Percentiles rank a stretch among this genome's conserved stretches.
phyloP scores from a whole-genome alignment of 1,140 invertebrate genomes.

The Papilio glaucus region DNA sequence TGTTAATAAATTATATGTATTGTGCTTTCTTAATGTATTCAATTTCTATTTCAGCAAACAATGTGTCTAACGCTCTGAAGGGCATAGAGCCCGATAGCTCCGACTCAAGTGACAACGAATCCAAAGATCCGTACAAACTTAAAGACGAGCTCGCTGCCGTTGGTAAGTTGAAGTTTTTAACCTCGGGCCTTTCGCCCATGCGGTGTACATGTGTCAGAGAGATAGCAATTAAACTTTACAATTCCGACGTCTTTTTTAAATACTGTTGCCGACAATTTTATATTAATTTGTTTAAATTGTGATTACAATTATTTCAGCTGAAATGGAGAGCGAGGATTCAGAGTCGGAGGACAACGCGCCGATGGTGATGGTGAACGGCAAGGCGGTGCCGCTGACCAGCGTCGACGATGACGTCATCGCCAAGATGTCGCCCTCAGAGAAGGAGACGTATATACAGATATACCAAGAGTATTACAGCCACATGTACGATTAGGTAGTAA shows the following conservation, averaged over 20 bases:
- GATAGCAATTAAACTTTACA: too few species aligned
- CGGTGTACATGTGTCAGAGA: too few species aligned
- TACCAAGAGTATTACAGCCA: slow-evolving; percentile 97
- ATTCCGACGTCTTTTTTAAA: too few species aligned
- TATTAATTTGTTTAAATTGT: too few species aligned
- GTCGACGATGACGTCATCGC: slow-evolving; percentile 91
- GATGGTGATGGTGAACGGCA: slow-evolving; percentile 91
- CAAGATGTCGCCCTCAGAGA: slow-evolving; percentile 96
- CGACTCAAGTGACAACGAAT: slow-evolving; percentile 91
- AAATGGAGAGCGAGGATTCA: slow-evolving; percentile 91
- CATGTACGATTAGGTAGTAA: slow-evolving; percentile 85
- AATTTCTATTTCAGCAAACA: slow-evolving; percentile 74
- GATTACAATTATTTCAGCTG: slow-evolving; percentile 79
- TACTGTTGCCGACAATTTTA: too few species aligned
- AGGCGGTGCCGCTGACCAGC: slow-evolving; percentile 89
- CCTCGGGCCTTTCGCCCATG: slow-evolving; percentile 35
- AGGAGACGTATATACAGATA: slow-evolving; percentile 96
- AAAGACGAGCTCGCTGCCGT: slow-evolving; percentile 85
- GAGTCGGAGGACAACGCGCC: slow-evolving; percentile 94
- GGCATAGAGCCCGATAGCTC: slow-evolving; percentile 86
- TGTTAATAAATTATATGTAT: neutral
- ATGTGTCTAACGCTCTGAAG: slow-evolving; percentile 85
- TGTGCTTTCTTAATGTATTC: neutral
- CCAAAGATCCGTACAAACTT: slow-evolving; percentile 82
- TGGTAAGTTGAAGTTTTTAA: slow-evolving; percentile 79